These are phyloP conservation scores for Rotaria macrura DNA, from an alignment of 2,888 invertebrate species.

Conservation along the genomic window DNA sequence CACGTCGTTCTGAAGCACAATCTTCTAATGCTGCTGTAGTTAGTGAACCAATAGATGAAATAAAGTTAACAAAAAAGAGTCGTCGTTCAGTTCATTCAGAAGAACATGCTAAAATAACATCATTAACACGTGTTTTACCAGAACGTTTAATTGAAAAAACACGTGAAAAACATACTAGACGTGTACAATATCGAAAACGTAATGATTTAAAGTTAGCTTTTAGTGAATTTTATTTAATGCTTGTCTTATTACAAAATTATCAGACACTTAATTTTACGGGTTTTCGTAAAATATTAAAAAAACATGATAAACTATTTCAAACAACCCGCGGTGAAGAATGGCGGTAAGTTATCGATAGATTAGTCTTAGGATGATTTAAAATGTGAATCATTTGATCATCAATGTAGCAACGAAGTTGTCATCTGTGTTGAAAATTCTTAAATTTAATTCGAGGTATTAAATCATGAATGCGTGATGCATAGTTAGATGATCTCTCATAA, in stretches of 20 bases:
- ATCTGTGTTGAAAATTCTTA: too few relatives aligned
- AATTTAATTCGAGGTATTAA: too few relatives aligned
- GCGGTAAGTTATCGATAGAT: too few relatives aligned
- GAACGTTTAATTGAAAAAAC: slow-evolving; percentile 27
- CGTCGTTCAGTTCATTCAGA: background rate
- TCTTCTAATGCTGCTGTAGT: background rate
- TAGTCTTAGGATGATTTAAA: too few relatives aligned
- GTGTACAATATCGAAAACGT: slow-evolving; percentile 25
- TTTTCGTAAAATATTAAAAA: slow-evolving; percentile 94
- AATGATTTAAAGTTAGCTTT: slow-evolving; percentile 74
- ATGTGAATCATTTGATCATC: too few relatives aligned
- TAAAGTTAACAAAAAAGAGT: background rate
- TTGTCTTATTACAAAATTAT: slow-evolving; percentile 91
- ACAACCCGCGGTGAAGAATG: slow-evolving; percentile 30
- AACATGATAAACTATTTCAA: slow-evolving; percentile 70
- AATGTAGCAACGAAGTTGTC: too few relatives aligned
- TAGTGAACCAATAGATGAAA: background rate
- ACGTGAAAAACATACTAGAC: slow-evolving; percentile 16
- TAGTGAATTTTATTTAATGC: slow-evolving; percentile 90
- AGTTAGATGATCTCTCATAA: too few relatives aligned
- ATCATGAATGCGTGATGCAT: too few relatives aligned
- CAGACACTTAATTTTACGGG: slow-evolving; percentile 96
- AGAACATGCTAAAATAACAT: background rate
- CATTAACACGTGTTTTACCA: slow-evolving; percentile 19
- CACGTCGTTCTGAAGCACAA: background rate